phyloP scores from a whole-genome alignment of 2,888 invertebrate species.

The Leptarthrus brevirostris region DNA sequence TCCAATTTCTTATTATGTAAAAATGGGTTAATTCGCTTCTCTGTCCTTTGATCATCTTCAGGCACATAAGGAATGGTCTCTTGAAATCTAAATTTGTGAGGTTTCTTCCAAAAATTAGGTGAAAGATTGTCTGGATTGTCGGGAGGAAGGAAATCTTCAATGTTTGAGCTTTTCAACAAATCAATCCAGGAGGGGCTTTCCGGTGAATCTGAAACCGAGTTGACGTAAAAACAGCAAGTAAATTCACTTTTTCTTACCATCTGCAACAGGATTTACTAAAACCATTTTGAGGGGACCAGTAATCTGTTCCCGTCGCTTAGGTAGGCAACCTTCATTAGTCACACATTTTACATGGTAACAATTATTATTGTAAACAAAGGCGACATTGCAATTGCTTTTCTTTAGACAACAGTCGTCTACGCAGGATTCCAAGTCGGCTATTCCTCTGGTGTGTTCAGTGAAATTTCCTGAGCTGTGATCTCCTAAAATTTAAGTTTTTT shows the following conservation, averaged over 20 bases:
- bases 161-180: conserved; percentile 59
- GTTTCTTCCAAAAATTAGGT: conserved; percentile 63
- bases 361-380: conserved; percentile 78
- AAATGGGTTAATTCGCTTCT: conserved; percentile 62
- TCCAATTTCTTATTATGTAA: conserved; percentile 56
- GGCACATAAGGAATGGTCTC: conserved; percentile 16
- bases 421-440: conserved; percentile 75
- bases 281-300: conserved; percentile 79
- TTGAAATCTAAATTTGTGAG: conserved; percentile 58
- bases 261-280: conserved; percentile 77
- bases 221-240: not conserved
- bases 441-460: conserved; percentile 71
- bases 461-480: conserved; percentile 73
- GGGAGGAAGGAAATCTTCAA: conserved; percentile 58
- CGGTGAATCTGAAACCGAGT: not conserved
- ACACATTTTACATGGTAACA: conserved; percentile 83
- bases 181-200: conserved; percentile 61
- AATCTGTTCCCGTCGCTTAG: conserved; percentile 72
- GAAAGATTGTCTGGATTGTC: conserved; percentile 54
- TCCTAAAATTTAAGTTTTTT: conserved; percentile 60
- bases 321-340: conserved; percentile 78
- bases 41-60: conserved; percentile 54
- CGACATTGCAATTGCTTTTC: conserved; percentile 76
- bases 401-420: conserved; percentile 71
- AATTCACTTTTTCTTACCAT: conserved; percentile 64